These are phyloP conservation scores for Chaetodon trifascialis DNA, from an alignment of 2,113 vertebrate species.

Conservation along the genomic window DNA sequence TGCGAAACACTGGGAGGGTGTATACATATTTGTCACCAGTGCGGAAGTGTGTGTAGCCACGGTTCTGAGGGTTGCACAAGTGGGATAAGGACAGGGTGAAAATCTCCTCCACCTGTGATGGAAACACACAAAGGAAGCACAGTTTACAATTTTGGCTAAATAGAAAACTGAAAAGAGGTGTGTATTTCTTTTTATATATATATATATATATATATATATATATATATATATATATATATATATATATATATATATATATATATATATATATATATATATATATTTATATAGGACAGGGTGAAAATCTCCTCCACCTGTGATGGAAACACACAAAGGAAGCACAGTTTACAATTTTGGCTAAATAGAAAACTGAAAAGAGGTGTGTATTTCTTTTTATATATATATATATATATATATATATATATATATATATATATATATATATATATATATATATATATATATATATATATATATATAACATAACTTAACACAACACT, in stretches of 20 bases:
- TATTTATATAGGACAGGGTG: slow-evolving; percentile 84
- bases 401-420: too few relatives aligned
- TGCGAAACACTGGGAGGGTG: slow-evolving; percentile 91
- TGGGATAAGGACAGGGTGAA: slow-evolving; percentile 89
- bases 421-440: too few relatives aligned
- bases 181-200: too few relatives aligned
- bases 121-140: not conserved
- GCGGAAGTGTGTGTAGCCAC: slow-evolving; percentile 93
- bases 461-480: too few relatives aligned
- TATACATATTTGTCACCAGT: slow-evolving; percentile 81
- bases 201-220: too few relatives aligned
- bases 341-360: not conserved
- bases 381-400: too few relatives aligned
- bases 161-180: not conserved
- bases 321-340: not conserved
- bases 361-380: not conserved
- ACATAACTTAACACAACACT: not conserved
- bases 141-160: not conserved
- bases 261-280: too few relatives aligned
- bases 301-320: slow-evolving; percentile 93
- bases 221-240: too few relatives aligned
- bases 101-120: slow-evolving; percentile 90
- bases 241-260: too few relatives aligned
- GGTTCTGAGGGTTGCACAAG: slow-evolving; percentile 85
- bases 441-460: too few relatives aligned